phyloP scores from a whole-genome alignment of 2,797 vertebrate genomes.

The Luscinia luscinia region DNA sequence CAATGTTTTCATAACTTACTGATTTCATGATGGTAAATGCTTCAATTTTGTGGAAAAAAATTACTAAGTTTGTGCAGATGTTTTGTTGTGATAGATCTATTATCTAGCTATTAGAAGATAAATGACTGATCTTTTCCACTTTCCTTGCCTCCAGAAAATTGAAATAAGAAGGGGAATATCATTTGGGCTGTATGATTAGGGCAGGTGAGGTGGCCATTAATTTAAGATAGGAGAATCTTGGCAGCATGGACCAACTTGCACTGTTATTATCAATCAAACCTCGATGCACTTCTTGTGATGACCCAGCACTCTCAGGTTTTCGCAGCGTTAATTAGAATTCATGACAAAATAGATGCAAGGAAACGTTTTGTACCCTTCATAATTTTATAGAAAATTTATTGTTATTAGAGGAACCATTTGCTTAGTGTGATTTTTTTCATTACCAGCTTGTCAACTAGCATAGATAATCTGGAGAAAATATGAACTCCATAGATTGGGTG shows the following conservation, averaged over 20 bases:
- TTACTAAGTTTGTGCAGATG: conserved; percentile 88
- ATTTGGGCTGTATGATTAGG: conserved; percentile 92
- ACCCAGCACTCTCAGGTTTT: conserved; percentile 95
- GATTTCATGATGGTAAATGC: conserved; percentile 78
- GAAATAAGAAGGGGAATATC: conserved; percentile 92
- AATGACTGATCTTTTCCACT: conserved; percentile 96
- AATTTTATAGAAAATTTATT: conserved; percentile 99
- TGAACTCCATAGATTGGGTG: conserved; percentile 95
- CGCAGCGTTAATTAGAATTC: conserved; percentile 97
- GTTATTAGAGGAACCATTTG: conserved; percentile 99
- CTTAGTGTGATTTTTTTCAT: conserved; percentile 99
- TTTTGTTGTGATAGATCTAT: conserved; percentile 99
- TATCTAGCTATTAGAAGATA: conserved; percentile 99
- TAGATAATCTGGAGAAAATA: conserved; percentile 93
- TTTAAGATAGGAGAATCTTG: conserved; percentile 84
- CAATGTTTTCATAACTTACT: conserved; percentile 76
- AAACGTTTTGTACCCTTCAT: conserved; percentile 96
- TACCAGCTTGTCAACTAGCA: conserved; percentile 96
- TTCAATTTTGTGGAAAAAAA: conserved; percentile 76
- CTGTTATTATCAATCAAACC: conserved; percentile 92
- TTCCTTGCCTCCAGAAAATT: conserved; percentile 91
- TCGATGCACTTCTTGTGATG: conserved; percentile 90
- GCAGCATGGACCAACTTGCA: conserved; percentile 85
- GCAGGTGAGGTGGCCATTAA: conserved; percentile 92
- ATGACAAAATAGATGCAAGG: conserved; percentile 99